Percentiles rank a stretch among this genome's conserved stretches.
phyloP scores from a whole-genome alignment of 2,888 invertebrate genomes.

The Idaea biselata region DNA sequence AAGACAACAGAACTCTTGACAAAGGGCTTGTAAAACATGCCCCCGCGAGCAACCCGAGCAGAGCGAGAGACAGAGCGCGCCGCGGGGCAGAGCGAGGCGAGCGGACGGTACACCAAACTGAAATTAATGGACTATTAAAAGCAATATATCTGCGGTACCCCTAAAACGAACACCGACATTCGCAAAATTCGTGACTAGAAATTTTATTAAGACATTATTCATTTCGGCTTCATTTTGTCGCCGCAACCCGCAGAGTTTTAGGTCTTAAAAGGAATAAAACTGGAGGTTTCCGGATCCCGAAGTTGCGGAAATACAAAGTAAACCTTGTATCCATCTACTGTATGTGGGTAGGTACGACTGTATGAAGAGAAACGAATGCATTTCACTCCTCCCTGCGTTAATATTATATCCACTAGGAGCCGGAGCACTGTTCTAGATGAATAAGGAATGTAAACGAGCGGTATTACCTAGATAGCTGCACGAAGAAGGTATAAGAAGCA shows the following conservation, averaged over 20 bases:
- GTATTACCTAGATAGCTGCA: neutral
- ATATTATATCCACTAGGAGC: neutral
- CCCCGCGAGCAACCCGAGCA: too few relatives aligned
- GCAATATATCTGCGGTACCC: conserved; percentile 21
- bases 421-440: neutral
- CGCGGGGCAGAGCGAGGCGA: neutral
- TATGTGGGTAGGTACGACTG: neutral
- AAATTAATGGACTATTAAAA: conserved; percentile 35
- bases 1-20: too few relatives aligned
- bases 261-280: neutral
- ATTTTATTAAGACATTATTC: conserved; percentile 32
- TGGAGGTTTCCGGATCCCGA: neutral
- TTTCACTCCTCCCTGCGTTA: neutral
- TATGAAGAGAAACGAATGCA: neutral
- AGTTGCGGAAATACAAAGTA: too few relatives aligned
- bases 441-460: neutral
- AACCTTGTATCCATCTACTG: too few relatives aligned
- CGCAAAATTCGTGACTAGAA: conserved; percentile 35
- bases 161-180: conserved; percentile 23
- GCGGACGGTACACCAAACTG: conserved; percentile 19
- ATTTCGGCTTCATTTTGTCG: conserved; percentile 13
- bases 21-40: too few relatives aligned
- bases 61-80: neutral
- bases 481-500: neutral
- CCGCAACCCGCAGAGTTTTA: conserved; percentile 7